phyloP scores from a whole-genome alignment of 2,888 invertebrate species.

The Trachelus tabidus region DNA sequence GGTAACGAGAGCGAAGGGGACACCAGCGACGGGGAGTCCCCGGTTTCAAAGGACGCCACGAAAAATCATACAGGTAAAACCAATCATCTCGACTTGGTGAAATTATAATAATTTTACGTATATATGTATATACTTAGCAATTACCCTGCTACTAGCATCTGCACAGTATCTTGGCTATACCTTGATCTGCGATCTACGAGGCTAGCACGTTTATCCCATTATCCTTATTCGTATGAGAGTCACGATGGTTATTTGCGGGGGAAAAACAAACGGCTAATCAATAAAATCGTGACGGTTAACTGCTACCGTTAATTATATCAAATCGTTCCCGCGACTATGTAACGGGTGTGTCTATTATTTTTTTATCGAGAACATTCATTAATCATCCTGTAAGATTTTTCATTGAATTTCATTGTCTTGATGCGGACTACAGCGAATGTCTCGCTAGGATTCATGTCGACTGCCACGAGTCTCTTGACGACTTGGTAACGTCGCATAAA shows the following conservation, averaged over 20 bases:
- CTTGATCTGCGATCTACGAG: neutral
- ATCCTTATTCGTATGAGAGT: neutral
- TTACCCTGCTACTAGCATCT: neutral
- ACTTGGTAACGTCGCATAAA: neutral
- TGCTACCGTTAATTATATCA: neutral
- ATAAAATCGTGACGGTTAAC: neutral
- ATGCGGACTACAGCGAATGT: constrained; percentile 1
- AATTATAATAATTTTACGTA: neutral
- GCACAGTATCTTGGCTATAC: neutral
- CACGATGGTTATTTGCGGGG: neutral
- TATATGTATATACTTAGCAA: neutral
- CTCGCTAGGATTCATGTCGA: constrained; percentile 8
- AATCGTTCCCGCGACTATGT: neutral
- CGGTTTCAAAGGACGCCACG: constrained; percentile 53
- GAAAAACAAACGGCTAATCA: neutral
- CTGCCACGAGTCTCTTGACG: constrained; percentile 16
- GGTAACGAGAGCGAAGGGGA: constrained; percentile 63
- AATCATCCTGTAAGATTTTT: neutral
- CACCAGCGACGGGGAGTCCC: constrained; percentile 60
- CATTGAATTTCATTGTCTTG: neutral
- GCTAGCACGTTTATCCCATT: neutral
- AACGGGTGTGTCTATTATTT: neutral
- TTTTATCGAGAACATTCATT: neutral
- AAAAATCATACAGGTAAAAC: constrained; percentile 58
- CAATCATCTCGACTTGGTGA: neutral